phyloP scores from a whole-genome alignment of 1,140 invertebrate genomes.

The Aphis gossypii region DNA sequence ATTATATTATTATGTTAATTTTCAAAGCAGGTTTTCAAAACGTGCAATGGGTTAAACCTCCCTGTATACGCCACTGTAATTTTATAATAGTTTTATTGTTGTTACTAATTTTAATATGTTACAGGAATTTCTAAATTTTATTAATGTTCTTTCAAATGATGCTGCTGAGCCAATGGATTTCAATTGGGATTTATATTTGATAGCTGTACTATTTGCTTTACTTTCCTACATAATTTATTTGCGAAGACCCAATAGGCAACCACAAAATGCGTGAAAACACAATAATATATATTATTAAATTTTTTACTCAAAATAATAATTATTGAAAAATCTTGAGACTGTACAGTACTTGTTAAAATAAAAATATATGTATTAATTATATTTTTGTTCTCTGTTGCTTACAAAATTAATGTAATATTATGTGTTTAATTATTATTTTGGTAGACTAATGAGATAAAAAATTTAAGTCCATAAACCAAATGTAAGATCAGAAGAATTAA shows the following conservation, averaged over 20 bases:
- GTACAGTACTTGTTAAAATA: slow-evolving; percentile 38
- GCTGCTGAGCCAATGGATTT: slow-evolving; percentile 70
- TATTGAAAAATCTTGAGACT: slow-evolving; percentile 44
- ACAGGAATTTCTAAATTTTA: slow-evolving; percentile 23
- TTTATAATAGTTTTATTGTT: not conserved
- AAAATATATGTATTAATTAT: not conserved
- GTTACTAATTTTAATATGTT: slow-evolving; percentile 11
- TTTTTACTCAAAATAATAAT: slow-evolving; percentile 10
- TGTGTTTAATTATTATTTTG: not conserved
- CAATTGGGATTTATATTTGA: slow-evolving; percentile 94
- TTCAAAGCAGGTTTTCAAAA: no score
- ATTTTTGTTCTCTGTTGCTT: not conserved
- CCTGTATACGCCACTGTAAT: not conserved
- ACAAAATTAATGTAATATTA: not conserved
- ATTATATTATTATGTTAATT: no score
- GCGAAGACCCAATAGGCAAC: slow-evolving; percentile 51
- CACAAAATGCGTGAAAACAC: slow-evolving; percentile 37
- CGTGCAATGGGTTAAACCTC: no score
- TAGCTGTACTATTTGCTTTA: slow-evolving; percentile 81
- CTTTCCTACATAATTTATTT: slow-evolving; percentile 80
- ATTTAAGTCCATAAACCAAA: not conserved
- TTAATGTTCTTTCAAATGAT: slow-evolving; percentile 33
- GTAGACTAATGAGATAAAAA: not conserved
- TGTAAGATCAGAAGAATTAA: not conserved
- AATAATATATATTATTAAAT: not conserved